Evolutionary conservation across 1,140 invertebrate genomes (phyloP), one percentile per base, ranked within the genome.

Genomic region (Physella acuta): DNA sequence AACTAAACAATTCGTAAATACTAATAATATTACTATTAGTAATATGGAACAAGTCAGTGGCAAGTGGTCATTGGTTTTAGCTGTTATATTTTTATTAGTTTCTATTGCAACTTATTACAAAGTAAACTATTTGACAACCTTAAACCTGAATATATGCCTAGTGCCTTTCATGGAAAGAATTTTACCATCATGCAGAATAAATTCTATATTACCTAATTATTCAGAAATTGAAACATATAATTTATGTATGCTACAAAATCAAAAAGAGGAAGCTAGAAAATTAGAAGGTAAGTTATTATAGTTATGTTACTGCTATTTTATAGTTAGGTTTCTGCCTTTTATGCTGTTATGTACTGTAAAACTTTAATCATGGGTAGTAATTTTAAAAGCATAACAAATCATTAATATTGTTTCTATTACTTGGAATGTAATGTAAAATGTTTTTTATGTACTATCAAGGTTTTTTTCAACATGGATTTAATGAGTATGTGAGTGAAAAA

Each of bases 391-490:
- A 8, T 55, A 16, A 20, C 5, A 16, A 55, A 55, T 16, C 26
- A 11, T 24, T 55, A 55, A 16, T 55, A 55, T 55, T 16, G 26
- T 16, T 5, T 11, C 8, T 55, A 16, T 55, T 20, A 16, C 8
- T 20, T 20, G 11, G 53, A 16, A 11, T 55, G 8, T 26, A 16
- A 8, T 55, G 53, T 16, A 16, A 55, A 16, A 55, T 20, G 14
- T 16, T 60, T 60, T 34, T 31, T 34, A 30, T 53, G 62, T n/a
- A 5, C 24, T n/a, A n/a, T n/a, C n/a, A 63, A 84, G 82, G 96
- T 0, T 95, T 95, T 80, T 91, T 91, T 78, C 85, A 88, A 37
- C 92, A 93, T 87, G 94, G 94, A 0, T 99, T 97, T 80, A 99
- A 98, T 85, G 89, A 91, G 5, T 86, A 98, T 1, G 91, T 97